Percentiles rank a stretch among this genome's conserved stretches.
phyloP scores from a whole-genome alignment of 2,113 vertebrate genomes.

The Galemys pyrenaicus region DNA sequence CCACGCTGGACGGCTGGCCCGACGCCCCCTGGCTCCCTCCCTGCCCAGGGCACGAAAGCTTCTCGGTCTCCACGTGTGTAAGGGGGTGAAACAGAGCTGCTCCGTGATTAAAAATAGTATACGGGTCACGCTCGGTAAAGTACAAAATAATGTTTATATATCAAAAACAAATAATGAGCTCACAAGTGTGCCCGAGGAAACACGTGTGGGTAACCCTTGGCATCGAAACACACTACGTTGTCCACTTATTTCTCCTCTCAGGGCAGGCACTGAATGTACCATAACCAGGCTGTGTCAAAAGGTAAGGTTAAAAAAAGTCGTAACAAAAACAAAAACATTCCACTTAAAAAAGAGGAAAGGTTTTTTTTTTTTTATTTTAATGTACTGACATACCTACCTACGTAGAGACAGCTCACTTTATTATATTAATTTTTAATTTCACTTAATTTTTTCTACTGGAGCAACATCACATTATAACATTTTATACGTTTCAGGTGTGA shows the following conservation, averaged over 20 bases:
- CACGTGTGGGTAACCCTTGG: background rate
- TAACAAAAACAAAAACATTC: background rate
- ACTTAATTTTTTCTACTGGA: background rate
- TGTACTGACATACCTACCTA: background rate
- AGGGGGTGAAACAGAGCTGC: background rate
- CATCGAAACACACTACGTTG: background rate
- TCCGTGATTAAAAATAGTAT: background rate
- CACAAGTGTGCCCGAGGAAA: background rate
- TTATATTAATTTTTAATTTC: background rate
- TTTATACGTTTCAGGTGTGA: no score
- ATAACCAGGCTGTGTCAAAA: background rate
- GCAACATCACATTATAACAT: no score
- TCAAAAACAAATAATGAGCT: conserved; percentile 40
- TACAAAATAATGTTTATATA: background rate
- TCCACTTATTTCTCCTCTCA: background rate
- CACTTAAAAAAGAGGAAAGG: background rate
- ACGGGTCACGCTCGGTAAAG: background rate
- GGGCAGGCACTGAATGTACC: background rate
- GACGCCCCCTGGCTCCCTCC: background rate
- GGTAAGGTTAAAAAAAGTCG: background rate
- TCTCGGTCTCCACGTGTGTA: background rate
- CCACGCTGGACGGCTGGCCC: background rate
- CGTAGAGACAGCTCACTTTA: background rate
- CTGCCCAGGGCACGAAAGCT: no score
- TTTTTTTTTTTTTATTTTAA: no score